These are phyloP conservation scores for Eupristina koningsbergeri DNA, from an alignment of 1,140 invertebrate genomes.

Conservation along the genomic window DNA sequence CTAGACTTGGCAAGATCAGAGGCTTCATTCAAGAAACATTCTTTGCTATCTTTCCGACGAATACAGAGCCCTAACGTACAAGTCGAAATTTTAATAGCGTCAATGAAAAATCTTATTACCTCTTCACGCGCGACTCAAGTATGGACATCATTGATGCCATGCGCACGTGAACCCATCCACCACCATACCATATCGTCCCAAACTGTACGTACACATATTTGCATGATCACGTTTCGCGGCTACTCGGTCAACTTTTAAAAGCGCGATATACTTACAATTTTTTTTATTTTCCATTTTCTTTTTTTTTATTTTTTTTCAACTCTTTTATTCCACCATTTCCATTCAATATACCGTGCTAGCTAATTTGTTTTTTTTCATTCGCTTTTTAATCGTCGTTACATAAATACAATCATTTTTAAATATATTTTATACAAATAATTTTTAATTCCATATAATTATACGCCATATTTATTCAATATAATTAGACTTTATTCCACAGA, in stretches of 20 bases:
- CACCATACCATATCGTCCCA: background rate
- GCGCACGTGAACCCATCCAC: too few relatives aligned
- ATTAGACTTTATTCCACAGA: too few relatives aligned
- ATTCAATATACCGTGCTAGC: too few relatives aligned
- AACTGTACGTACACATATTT: background rate
- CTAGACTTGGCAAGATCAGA: background rate
- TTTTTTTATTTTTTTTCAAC: too few relatives aligned
- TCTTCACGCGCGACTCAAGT: too few relatives aligned
- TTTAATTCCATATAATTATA: too few relatives aligned
- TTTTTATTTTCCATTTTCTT: background rate
- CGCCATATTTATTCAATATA: too few relatives aligned
- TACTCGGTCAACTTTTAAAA: slow-evolving; percentile 18
- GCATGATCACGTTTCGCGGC: slow-evolving; percentile 10
- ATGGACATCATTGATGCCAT: background rate
- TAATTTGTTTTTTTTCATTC: too few relatives aligned
- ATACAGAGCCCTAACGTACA: background rate
- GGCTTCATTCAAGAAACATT: background rate
- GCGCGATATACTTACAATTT: background rate
- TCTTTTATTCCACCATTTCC: too few relatives aligned
- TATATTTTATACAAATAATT: too few relatives aligned
- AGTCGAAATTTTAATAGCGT: background rate
- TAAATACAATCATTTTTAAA: too few relatives aligned
- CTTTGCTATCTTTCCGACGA: background rate
- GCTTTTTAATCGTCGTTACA: too few relatives aligned
- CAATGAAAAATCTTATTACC: background rate